Evolutionary conservation across 2,888 invertebrate genomes (phyloP).

Genomic region (Leucophenga montana): DNA sequence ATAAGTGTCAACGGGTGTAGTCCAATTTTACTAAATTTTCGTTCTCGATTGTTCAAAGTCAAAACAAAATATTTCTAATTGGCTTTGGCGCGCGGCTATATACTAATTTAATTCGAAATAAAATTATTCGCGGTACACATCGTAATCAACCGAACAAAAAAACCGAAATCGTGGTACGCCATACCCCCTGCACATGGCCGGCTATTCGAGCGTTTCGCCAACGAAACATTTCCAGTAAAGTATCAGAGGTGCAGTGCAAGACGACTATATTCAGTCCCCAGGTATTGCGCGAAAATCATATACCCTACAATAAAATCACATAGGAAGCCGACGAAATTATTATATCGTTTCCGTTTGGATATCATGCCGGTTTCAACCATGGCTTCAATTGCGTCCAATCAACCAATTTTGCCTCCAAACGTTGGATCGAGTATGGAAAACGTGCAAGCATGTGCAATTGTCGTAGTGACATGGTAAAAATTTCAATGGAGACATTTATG

Average conservation of each 20-base stretch:
- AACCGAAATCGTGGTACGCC: slow-evolving; percentile 81
- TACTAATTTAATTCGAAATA: too few species aligned
- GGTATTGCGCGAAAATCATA: slow-evolving; percentile 70
- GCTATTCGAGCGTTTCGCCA: slow-evolving; percentile 70
- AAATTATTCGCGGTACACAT: too few species aligned
- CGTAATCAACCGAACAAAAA: too few species aligned
- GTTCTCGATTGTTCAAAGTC: slow-evolving; percentile 24
- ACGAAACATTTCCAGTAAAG: slow-evolving; percentile 68
- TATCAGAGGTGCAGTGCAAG: slow-evolving; percentile 72
- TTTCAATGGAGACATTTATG: slow-evolving; percentile 98
- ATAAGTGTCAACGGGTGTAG: too few species aligned
- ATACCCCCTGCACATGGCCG: slow-evolving; percentile 71
- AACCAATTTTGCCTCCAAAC: slow-evolving; percentile 96
- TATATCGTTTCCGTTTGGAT: slow-evolving; percentile 99
- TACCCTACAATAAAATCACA: slow-evolving; percentile 80
- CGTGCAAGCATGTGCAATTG: slow-evolving; percentile 79
- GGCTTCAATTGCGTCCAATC: slow-evolving; percentile 99
- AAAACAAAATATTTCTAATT: not conserved
- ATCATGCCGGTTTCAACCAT: slow-evolving; percentile 98
- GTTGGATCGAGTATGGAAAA: slow-evolving; percentile 99
- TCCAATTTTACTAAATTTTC: slow-evolving; percentile 1
- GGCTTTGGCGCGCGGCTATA: too few species aligned
- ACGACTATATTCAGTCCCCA: slow-evolving; percentile 73
- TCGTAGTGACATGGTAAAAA: slow-evolving; percentile 90
- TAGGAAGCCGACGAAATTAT: slow-evolving; percentile 97